Conservation (phyloP, 2,113 vertebrate species). For the Labeo rohita region DNA sequence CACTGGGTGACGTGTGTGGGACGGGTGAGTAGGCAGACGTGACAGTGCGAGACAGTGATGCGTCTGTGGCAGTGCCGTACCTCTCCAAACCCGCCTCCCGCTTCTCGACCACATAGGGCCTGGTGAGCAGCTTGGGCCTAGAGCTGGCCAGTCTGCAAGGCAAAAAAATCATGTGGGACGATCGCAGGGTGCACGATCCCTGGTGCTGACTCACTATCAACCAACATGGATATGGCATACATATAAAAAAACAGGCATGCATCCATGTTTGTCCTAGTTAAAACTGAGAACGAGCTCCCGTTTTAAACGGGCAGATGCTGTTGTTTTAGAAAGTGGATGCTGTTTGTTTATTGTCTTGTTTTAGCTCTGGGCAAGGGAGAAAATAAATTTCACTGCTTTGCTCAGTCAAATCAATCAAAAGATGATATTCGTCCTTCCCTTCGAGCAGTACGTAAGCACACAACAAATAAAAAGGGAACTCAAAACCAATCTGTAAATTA, state of each 20-base stretch:
- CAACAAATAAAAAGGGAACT: constrained; percentile 32
- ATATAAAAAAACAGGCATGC: not conserved
- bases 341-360: constrained; percentile 34
- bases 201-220: not conserved
- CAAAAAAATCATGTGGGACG: constrained; percentile 52
- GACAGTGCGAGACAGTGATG: constrained; percentile 75
- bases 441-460: constrained; percentile 1
- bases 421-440: constrained; percentile 27
- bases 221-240: not conserved
- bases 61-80: constrained; percentile 27
- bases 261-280: not conserved
- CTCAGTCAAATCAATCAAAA: constrained; percentile 39
- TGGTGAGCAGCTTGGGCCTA: constrained; percentile 44
- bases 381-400: constrained; percentile 16
- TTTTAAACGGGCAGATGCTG: not conserved
- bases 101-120: constrained; percentile 54
- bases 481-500: constrained; percentile 30
- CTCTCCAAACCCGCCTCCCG: constrained; percentile 51
- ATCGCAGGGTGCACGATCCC: constrained; percentile 1
- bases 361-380: constrained; percentile 34
- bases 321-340: not conserved
- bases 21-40: constrained; percentile 73
- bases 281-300: not conserved
- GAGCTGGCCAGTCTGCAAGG: constrained; percentile 55
- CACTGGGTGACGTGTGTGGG: constrained; percentile 48